A percentile compares a stretch with the other conserved stretches of the same genome.
Conservation (phyloP, 2,797 vertebrate genomes). For the Astyanax mexicanus region DNA sequence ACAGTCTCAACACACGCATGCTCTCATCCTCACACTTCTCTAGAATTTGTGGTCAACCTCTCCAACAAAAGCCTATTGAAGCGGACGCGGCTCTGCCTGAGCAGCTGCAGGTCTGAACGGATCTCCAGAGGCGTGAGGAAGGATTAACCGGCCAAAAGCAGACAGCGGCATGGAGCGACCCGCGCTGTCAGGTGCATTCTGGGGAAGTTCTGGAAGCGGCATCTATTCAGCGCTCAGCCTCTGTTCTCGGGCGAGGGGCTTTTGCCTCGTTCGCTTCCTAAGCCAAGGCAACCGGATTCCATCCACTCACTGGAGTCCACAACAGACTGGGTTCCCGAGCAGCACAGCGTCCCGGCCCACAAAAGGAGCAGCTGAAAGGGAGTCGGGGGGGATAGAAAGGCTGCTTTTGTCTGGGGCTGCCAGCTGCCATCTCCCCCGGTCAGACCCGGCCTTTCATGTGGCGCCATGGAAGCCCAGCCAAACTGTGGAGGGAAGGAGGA, state of each 20-base stretch:
- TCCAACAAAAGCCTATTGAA: not conserved
- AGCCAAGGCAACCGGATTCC: slow-evolving; percentile 70
- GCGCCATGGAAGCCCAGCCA: slow-evolving; percentile 64
- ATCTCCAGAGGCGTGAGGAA: not conserved
- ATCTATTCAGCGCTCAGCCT: slow-evolving; percentile 18
- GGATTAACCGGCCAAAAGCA: slow-evolving; percentile 7
- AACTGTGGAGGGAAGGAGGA: slow-evolving; percentile 45
- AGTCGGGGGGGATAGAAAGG: slow-evolving; percentile 62
- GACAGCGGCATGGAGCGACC: slow-evolving; percentile 3
- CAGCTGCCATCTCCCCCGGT: slow-evolving; percentile 67
- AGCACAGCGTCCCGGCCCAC: slow-evolving; percentile 43
- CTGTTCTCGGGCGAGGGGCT: slow-evolving; percentile 45
- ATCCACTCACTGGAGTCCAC: slow-evolving; percentile 67
- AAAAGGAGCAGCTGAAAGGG: slow-evolving; percentile 63
- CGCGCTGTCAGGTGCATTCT: slow-evolving; percentile 49
- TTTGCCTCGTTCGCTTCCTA: slow-evolving; percentile 67
- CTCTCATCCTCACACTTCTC: not conserved
- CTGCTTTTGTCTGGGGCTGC: slow-evolving; percentile 66
- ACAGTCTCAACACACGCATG: too few species aligned
- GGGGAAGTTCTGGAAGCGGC: slow-evolving; percentile 7
- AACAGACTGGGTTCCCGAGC: slow-evolving; percentile 74
- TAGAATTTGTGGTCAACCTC: not conserved
- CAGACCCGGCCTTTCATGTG: slow-evolving; percentile 71
- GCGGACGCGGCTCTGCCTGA: not conserved
- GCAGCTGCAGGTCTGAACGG: not conserved